Evolutionary conservation across 2,888 invertebrate genomes (phyloP).

Genomic region (Anticlea derivata): DNA sequence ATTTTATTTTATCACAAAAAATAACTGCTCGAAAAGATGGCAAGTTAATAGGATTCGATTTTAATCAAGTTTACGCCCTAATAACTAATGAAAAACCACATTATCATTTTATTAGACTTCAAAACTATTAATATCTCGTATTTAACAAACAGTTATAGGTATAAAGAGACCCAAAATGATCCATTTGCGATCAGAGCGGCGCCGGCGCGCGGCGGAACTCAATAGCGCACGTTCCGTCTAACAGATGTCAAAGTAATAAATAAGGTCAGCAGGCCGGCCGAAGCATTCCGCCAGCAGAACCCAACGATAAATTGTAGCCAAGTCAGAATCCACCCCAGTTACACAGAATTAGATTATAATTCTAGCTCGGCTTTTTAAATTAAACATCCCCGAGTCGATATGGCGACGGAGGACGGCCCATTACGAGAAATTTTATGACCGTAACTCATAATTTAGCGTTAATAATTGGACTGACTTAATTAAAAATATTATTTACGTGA

Average conservation of each 20-base stretch:
- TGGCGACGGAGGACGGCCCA: constrained; percentile 36
- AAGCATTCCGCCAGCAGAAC: constrained; percentile 29
- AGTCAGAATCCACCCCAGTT: constrained; percentile 41
- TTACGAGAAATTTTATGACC: constrained; percentile 40
- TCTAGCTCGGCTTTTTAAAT: constrained; percentile 53
- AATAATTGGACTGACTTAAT: constrained; percentile 47
- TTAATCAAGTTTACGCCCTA: no score
- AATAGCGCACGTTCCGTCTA: constrained; percentile 20
- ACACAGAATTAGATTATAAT: constrained; percentile 56
- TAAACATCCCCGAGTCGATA: constrained; percentile 50
- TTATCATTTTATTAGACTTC: no score
- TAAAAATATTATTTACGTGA: constrained; percentile 42
- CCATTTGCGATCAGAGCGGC: constrained; percentile 6
- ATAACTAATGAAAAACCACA: no score
- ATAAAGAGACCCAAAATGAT: constrained; percentile 11
- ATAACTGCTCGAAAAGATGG: no score
- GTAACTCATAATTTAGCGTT: constrained; percentile 48
- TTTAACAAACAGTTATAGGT: neutral
- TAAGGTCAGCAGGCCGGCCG: constrained; percentile 36
- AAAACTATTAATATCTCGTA: neutral
- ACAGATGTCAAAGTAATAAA: constrained; percentile 41
- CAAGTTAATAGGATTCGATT: no score
- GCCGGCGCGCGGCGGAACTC: no score
- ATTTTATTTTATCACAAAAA: no score
- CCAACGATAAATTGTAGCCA: constrained; percentile 43